Evolutionary conservation across 2,113 vertebrate species (phyloP).

Genomic region (Oreochromis spilurus): DNA sequence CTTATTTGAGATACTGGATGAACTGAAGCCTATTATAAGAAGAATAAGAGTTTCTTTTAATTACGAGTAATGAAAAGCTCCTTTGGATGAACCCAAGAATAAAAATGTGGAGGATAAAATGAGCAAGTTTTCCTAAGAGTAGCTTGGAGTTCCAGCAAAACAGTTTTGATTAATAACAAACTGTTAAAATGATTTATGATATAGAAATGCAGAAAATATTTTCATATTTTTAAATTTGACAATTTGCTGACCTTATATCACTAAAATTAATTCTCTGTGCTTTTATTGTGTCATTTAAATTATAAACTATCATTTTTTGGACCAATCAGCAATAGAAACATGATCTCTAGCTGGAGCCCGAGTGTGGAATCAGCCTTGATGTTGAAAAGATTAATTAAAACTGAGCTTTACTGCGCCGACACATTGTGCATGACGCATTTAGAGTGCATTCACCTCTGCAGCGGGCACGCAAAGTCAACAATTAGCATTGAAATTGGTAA

Average conservation of each 20-base stretch:
- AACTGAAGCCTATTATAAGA: background rate
- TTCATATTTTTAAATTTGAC: background rate
- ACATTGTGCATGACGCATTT: background rate
- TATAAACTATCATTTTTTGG: background rate
- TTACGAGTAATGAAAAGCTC: background rate
- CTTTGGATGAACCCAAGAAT: background rate
- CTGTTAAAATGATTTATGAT: background rate
- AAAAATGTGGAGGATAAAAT: background rate
- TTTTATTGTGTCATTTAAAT: background rate
- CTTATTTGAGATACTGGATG: accelerated
- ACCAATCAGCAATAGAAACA: background rate
- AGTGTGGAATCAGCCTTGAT: background rate
- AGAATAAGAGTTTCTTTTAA: background rate
- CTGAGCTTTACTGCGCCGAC: background rate
- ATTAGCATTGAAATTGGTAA: background rate
- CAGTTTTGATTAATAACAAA: background rate
- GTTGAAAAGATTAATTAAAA: background rate
- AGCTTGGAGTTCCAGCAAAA: background rate
- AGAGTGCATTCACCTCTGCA: background rate
- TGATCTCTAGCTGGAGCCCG: background rate
- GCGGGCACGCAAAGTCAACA: conserved; percentile 10
- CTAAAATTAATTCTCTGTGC: accelerated
- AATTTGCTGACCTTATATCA: background rate
- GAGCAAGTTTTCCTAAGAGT: background rate
- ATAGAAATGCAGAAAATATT: background rate